phyloP scores from a whole-genome alignment of 2,888 invertebrate genomes.

The Lasioglossum figueresi region DNA sequence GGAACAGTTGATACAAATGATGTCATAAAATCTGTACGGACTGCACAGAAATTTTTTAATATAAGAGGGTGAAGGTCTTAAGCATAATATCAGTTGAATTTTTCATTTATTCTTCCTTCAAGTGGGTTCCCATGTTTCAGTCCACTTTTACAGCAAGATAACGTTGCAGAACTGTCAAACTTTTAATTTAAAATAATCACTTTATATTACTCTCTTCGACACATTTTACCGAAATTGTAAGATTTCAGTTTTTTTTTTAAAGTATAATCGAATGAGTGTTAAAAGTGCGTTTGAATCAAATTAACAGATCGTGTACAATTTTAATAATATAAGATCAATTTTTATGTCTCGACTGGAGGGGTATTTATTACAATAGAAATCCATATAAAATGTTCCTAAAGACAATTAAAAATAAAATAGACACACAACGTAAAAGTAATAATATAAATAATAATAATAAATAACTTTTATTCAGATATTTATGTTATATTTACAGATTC shows the following conservation, averaged over 20 bases:
- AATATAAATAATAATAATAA: too few relatives aligned
- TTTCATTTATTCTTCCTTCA: background rate
- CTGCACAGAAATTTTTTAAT: conserved; percentile 10
- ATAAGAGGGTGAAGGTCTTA: background rate
- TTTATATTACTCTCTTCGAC: background rate
- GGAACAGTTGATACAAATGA: conserved; percentile 21
- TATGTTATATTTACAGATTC: background rate
- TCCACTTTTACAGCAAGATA: background rate
- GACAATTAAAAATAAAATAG: background rate
- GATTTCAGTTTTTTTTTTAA: background rate
- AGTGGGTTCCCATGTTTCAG: background rate
- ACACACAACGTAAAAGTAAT: background rate
- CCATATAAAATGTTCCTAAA: background rate
- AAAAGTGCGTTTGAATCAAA: background rate
- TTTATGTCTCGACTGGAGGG: too few relatives aligned
- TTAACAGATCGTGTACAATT: too few relatives aligned
- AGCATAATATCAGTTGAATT: background rate
- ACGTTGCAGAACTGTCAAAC: background rate
- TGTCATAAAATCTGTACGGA: conserved; percentile 1
- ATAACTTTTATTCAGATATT: background rate
- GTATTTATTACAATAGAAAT: background rate
- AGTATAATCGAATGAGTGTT: background rate
- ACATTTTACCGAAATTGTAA: background rate
- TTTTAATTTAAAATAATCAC: background rate
- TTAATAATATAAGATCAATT: background rate